phyloP scores from a whole-genome alignment of 2,888 invertebrate species.

The Drosophila kokeensis region DNA sequence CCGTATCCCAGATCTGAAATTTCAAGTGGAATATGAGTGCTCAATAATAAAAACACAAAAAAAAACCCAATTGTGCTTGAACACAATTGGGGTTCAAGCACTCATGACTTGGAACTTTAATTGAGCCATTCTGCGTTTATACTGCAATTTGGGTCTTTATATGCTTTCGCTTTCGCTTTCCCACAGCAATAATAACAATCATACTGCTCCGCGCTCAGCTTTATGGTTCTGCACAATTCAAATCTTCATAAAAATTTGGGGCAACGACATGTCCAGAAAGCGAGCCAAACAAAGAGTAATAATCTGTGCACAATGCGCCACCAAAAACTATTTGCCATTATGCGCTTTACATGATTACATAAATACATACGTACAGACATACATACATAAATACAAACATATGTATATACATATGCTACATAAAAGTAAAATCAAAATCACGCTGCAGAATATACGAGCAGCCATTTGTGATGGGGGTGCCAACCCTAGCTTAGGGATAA shows the following conservation, averaged over 20 bases:
- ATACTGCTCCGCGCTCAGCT: slow-evolving; percentile 46
- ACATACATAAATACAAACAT: neutral
- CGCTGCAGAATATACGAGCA: slow-evolving; percentile 51
- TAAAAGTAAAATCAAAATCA: slow-evolving; percentile 63
- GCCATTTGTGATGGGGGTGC: slow-evolving; percentile 41
- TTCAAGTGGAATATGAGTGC: slow-evolving; percentile 3
- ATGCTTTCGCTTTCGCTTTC: slow-evolving; percentile 46
- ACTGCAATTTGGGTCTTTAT: slow-evolving; percentile 69
- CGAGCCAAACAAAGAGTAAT: slow-evolving; percentile 54
- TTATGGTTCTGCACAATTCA: slow-evolving; percentile 65
- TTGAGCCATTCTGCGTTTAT: slow-evolving; percentile 72
- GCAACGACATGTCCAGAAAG: slow-evolving; percentile 68
- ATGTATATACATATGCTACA: slow-evolving; percentile 22
- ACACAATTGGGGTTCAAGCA: slow-evolving; percentile 20
- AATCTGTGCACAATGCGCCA: slow-evolving; percentile 30
- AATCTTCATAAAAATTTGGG: slow-evolving; percentile 72
- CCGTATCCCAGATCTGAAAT: slow-evolving; percentile 85
- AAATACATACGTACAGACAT: slow-evolving; percentile 7
- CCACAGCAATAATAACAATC: slow-evolving; percentile 73
- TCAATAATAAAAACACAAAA: slow-evolving; percentile 20
- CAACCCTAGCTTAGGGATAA: slow-evolving; percentile 54
- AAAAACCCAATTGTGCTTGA: neutral
- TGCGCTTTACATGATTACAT: slow-evolving; percentile 10
- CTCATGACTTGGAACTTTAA: slow-evolving; percentile 59
- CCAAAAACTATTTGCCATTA: slow-evolving; percentile 63